Evolutionary conservation across 2,113 vertebrate genomes (phyloP).

Genomic region (Hyla sarda): DNA sequence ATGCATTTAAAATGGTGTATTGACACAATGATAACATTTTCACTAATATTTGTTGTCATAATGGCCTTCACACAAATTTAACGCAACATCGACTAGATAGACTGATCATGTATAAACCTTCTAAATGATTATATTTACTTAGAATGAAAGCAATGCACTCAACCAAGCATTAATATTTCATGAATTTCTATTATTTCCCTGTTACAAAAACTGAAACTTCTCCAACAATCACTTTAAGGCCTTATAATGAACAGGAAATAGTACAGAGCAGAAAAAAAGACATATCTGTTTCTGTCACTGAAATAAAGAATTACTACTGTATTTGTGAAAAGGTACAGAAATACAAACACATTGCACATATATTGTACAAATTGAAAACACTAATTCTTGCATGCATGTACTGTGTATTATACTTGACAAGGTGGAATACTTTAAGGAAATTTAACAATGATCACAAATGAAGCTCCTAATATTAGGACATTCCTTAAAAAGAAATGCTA

Average conservation of each 20-base stretch:
- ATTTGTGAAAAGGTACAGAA: neutral
- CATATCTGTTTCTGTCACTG: no score
- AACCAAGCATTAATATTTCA: constrained; percentile 32
- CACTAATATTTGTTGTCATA: constrained; percentile 24
- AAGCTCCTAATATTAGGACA: no score
- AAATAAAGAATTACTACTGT: neutral
- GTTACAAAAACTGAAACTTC: neutral
- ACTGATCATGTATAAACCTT: neutral
- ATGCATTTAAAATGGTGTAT: constrained; percentile 16
- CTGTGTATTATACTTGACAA: no score
- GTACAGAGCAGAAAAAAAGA: neutral
- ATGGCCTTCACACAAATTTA: constrained; percentile 26
- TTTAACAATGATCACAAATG: no score
- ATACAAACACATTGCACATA: no score
- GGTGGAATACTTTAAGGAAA: no score
- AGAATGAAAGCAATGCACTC: constrained; percentile 31
- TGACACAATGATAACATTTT: constrained; percentile 13
- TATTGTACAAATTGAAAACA: no score
- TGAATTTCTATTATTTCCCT: constrained; percentile 29
- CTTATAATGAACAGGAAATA: no score
- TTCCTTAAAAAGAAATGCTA: no score
- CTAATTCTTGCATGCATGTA: no score
- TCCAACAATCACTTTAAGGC: neutral
- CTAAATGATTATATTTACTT: neutral
- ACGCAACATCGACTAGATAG: neutral